Percentiles rank a stretch among this genome's conserved stretches.
phyloP scores from a whole-genome alignment of 2,888 invertebrate genomes.

The Torymus auratus region DNA sequence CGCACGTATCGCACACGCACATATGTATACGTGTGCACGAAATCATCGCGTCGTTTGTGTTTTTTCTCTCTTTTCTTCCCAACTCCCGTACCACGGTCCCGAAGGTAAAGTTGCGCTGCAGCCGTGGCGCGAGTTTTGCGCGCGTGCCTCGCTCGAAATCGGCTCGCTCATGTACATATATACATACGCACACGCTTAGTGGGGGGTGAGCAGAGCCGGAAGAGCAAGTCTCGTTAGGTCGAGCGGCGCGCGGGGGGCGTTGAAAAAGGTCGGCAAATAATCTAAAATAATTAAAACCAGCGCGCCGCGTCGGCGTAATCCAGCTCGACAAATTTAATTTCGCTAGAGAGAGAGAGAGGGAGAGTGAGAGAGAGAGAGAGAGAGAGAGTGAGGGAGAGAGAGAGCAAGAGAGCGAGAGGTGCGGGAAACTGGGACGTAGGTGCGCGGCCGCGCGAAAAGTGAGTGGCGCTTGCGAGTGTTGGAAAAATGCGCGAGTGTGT shows the following conservation, averaged over 20 bases:
- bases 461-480: neutral
- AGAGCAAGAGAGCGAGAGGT: neutral
- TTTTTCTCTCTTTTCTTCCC: neutral
- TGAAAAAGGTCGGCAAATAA: constrained; percentile 64
- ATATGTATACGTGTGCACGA: neutral
- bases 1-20: no score
- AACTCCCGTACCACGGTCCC: neutral
- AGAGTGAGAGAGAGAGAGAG: constrained; percentile 10
- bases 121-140: neutral
- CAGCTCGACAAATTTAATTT: constrained; percentile 71
- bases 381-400: constrained; percentile 19
- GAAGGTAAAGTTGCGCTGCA: constrained; percentile 22
- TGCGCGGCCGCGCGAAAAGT: neutral
- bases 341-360: constrained; percentile 34
- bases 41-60: constrained; percentile 1
- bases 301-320: constrained; percentile 60
- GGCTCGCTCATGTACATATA: constrained; percentile 1
- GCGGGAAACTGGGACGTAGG: neutral
- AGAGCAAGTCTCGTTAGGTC: constrained; percentile 28
- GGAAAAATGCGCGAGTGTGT: constrained; percentile 26
- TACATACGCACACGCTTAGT: neutral
- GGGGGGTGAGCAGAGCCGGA: constrained; percentile 1
- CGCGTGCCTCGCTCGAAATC: constrained; percentile 6
- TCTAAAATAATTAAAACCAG: constrained; percentile 69
- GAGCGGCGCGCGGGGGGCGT: neutral